A percentile compares a stretch with the other conserved stretches of the same genome.
Conservation (phyloP, 2,888 invertebrate genomes). For the Gastrophysa polygoni region DNA sequence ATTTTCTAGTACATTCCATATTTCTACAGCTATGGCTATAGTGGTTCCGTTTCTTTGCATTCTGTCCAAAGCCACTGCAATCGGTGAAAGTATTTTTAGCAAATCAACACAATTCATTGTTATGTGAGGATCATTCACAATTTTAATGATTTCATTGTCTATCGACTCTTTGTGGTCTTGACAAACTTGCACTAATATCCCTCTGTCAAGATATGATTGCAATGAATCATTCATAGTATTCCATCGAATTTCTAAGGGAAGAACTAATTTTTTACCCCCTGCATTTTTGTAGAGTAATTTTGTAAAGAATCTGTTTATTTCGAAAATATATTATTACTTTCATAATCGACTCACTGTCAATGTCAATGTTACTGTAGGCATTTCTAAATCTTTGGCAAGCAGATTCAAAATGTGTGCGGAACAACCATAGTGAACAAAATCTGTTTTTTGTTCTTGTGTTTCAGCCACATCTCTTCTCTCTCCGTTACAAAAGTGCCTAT, state of each 20-base stretch:
- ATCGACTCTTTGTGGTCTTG: conserved; percentile 18
- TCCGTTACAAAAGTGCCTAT: not conserved
- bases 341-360: conserved; percentile 7
- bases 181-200: conserved; percentile 18
- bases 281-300: too few species aligned
- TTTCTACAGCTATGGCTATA: too few species aligned
- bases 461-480: too few species aligned
- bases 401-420: conserved; percentile 21
- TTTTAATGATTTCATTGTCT: conserved; percentile 13
- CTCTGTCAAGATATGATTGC: not conserved
- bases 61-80: too few species aligned
- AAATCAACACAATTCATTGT: not conserved
- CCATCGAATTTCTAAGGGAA: too few species aligned
- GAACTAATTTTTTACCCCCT: too few species aligned
- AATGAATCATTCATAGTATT: too few species aligned
- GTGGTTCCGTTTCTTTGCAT: too few species aligned
- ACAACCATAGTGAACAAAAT: conserved; percentile 23
- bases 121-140: conserved; percentile 17
- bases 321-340: conserved; percentile 2
- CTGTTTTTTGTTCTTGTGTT: not conserved
- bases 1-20: not conserved
- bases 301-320: too few species aligned
- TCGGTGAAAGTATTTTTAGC: not conserved
- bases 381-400: conserved; percentile 12
- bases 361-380: conserved; percentile 18